Evolutionary conservation across 2,888 invertebrate species (phyloP).

Genomic region (Lepidocyrtinus sp.): DNA sequence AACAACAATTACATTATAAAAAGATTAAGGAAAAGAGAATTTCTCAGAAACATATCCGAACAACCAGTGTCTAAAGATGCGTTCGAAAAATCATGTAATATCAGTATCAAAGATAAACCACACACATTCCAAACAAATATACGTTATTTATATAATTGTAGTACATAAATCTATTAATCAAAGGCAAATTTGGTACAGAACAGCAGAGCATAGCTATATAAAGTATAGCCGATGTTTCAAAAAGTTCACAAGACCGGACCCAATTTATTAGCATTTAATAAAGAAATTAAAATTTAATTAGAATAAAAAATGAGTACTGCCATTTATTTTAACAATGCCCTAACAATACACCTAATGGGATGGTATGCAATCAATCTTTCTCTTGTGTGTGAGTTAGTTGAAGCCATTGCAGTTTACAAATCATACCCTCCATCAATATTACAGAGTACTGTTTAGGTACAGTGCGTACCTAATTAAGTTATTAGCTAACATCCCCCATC

Average conservation of each 20-base stretch:
- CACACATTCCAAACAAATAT: too few relatives aligned
- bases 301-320: conserved; percentile 1
- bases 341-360: background rate
- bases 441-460: too few relatives aligned
- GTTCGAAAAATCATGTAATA: conserved; percentile 1
- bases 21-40: background rate
- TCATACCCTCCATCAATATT: background rate
- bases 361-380: background rate
- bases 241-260: background rate
- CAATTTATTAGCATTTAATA: background rate
- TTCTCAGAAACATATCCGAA: background rate
- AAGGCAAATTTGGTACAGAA: conserved; percentile 15
- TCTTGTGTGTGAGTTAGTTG: background rate
- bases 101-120: conserved; percentile 13
- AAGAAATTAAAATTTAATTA: background rate
- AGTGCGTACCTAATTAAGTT: too few relatives aligned
- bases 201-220: background rate
- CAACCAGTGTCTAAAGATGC: background rate
- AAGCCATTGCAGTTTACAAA: conserved; percentile 10
- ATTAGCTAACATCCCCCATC: too few relatives aligned
- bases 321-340: background rate
- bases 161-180: too few relatives aligned
- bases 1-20: background rate
- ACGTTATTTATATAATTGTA: too few relatives aligned
- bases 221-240: background rate